Conservation (phyloP, 2,888 invertebrate genomes). For the Crocallis elinguaria region DNA sequence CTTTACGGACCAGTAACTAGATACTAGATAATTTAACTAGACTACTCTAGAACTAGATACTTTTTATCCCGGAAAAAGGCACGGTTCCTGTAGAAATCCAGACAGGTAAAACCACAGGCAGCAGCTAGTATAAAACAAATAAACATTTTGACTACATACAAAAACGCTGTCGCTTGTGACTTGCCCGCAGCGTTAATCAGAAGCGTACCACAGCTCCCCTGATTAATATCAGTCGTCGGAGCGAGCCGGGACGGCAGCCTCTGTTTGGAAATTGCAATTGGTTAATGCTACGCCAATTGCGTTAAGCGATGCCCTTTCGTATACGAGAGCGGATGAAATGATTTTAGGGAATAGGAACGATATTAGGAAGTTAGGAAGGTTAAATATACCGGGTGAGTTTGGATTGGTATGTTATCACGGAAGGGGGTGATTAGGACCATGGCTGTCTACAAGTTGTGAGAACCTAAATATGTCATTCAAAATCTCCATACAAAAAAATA, state of each 20-base stretch:
- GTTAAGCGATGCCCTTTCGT: slow-evolving; percentile 26
- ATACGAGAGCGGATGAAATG: slow-evolving; percentile 1
- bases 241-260: slow-evolving; percentile 12
- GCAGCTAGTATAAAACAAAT: too few relatives aligned
- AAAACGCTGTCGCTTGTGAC: not conserved
- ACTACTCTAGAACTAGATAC: too few relatives aligned
- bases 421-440: too few relatives aligned
- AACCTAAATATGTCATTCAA: too few relatives aligned
- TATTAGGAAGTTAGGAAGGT: slow-evolving; percentile 6
- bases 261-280: slow-evolving; percentile 31
- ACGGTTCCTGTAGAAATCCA: too few relatives aligned
- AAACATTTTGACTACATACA: not conserved
- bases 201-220: slow-evolving; percentile 26
- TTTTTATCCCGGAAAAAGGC: too few relatives aligned
- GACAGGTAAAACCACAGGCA: too few relatives aligned
- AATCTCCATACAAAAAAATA: too few relatives aligned
- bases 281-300: slow-evolving; percentile 30
- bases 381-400: too few relatives aligned
- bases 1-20: too few relatives aligned
- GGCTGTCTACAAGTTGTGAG: too few relatives aligned
- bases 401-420: not conserved
- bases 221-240: slow-evolving; percentile 33
- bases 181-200: slow-evolving; percentile 25
- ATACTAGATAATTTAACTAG: too few relatives aligned
- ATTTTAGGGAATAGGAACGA: slow-evolving; percentile 1